Evolutionary conservation across 2,888 invertebrate species (phyloP), one percentile per base, ranked within the genome.

Genomic region (Drosophila yooni): DNA sequence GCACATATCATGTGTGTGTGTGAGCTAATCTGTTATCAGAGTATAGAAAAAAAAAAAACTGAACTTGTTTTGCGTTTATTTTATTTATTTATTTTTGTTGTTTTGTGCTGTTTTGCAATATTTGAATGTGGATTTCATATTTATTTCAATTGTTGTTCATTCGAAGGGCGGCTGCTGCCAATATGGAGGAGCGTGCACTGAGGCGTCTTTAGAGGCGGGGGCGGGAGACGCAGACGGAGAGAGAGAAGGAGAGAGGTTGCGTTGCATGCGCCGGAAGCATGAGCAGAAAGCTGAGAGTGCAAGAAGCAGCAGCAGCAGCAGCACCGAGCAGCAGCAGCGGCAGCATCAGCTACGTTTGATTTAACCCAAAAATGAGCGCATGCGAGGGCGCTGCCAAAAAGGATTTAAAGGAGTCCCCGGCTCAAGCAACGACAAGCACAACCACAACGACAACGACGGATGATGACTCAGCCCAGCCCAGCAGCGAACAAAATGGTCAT

Each of bases 1-100:
- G 66, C 21, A 6, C 62, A 53, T n/a, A 51, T 43, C 31, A 43
- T 27, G 60, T 51, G 52, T 40, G 53, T 61, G 61, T 64, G 56
- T 66, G 70, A 66, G 83, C 80, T 83, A 88, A 88, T 85, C 88
- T 88, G 86, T 88, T 84, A 84, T 84, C 83, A 85, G 70, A 71
- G 61, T 70, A 74, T 78, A 76, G 57, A 68, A 78, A 74, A 59
- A 59, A 36, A 34, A 18, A 11, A 27, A 36, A 27, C 3, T n/a
- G 70, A 78, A 79, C 75, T 70, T 79, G 76, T 79, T 79, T 78
- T 75, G 58, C 63, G 56, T 73, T 46, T 66, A 34, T 68, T 67
- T 57, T 46, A 25, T 46, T 25, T 46, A 46, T 25, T 46, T 46
- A 15, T 25, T 46, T 25, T 25, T 46, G 25, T 46, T 46, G 46